phyloP scores from a whole-genome alignment of 1,140 invertebrate species.

The Trichonephila clavata region DNA sequence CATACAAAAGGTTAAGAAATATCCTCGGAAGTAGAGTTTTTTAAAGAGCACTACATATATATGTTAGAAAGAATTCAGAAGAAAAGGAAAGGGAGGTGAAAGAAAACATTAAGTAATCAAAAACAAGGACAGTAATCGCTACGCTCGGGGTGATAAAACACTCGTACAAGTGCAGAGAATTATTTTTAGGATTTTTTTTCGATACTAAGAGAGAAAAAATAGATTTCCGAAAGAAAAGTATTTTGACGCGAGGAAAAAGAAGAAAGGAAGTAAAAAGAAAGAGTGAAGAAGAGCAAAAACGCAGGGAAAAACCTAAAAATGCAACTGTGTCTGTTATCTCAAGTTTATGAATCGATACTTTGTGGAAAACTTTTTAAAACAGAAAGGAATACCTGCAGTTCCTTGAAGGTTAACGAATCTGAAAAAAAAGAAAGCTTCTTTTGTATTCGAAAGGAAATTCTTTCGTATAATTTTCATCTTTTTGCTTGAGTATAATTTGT shows the following conservation, averaged over 20 bases:
- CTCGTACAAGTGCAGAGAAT: conserved; percentile 35
- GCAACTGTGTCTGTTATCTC: not conserved
- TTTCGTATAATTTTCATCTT: not conserved
- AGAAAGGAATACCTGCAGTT: not conserved
- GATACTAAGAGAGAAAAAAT: conserved; percentile 3
- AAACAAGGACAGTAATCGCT: conserved; percentile 24
- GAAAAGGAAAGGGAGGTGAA: not conserved
- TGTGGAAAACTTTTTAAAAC: conserved; percentile 26
- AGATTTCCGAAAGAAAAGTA: conserved; percentile 31
- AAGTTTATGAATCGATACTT: conserved; percentile 50
- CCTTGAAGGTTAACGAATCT: not conserved
- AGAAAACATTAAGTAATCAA: conserved; percentile 5
- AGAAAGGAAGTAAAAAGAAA: conserved; percentile 28
- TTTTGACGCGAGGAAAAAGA: not conserved
- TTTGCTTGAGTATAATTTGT: not conserved
- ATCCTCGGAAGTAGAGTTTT: not conserved
- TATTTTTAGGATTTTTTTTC: not conserved
- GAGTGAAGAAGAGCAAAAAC: not conserved
- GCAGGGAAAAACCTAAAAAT: not conserved
- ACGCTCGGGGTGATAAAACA: conserved; percentile 26
- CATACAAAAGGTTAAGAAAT: not conserved
- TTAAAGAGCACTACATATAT: not conserved
- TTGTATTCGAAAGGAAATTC: not conserved
- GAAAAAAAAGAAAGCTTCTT: not conserved
- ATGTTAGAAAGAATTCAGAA: not conserved